phyloP scores from a whole-genome alignment of 2,113 vertebrate species.

The Salvelinus alpinus region DNA sequence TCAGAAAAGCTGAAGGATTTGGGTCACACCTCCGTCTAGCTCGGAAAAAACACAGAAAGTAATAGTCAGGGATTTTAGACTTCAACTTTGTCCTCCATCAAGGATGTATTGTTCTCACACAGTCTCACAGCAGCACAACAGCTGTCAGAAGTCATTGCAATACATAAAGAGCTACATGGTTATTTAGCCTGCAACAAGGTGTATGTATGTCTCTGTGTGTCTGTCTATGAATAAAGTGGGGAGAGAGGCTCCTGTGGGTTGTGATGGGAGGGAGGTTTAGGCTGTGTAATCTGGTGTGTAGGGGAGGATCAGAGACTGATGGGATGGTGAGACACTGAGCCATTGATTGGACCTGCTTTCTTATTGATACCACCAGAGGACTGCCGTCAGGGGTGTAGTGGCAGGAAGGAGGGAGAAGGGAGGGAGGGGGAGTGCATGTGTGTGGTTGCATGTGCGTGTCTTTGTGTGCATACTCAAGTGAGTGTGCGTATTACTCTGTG shows the following conservation, averaged over 20 bases:
- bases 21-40: constrained; percentile 60
- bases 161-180: constrained; percentile 26
- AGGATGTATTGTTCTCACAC: constrained; percentile 37
- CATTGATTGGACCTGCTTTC: too few species aligned
- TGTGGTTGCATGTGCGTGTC: neutral
- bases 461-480: neutral
- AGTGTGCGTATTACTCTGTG: constrained; percentile 8
- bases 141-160: constrained; percentile 36
- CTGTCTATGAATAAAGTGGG: neutral
- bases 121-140: constrained; percentile 38
- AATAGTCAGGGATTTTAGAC: neutral
- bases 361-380: constrained; percentile 9
- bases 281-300: too few species aligned
- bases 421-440: neutral
- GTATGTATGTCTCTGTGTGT: constrained; percentile 11
- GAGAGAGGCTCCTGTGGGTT: constrained; percentile 1
- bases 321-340: too few species aligned
- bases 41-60: constrained; percentile 40
- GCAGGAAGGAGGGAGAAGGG: neutral
- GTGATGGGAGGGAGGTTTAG: constrained; percentile 10
- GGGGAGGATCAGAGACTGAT: too few species aligned
- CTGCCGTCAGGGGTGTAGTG: constrained; percentile 25
- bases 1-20: constrained; percentile 63
- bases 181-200: constrained; percentile 30
- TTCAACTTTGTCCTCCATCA: constrained; percentile 40